Evolutionary conservation across 2,113 vertebrate genomes (phyloP), one percentile per base, ranked within the genome.

Genomic region (Antechinus stuartii): DNA sequence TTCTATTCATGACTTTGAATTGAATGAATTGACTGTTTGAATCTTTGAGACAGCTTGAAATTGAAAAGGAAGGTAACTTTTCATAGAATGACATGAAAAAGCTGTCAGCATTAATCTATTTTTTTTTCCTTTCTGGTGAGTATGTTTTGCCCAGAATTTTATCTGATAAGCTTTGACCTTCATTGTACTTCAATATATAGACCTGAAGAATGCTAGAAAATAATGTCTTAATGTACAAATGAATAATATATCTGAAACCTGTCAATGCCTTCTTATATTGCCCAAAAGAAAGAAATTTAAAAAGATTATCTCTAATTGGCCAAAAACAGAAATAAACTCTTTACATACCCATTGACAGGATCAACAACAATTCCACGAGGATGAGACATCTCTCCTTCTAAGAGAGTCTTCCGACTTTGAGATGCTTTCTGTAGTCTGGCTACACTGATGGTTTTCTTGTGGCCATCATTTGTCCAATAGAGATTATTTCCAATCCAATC

Each of bases 381-480:
- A 94, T 99, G 99, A 14, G 99, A 99, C 99, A 99, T 99, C 93
- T 99, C 99, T 95, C 99, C 99, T 89, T 99, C 99, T 97, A 99
- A 84, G 47, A 99, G 98, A 22, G 99, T 99, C 98, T 99, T 99
- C 94, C 99, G 98, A 30, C 99, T 99, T 95, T 99, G 99, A 50
- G 99, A 99, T n/a, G 99, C 99, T 97, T 98, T 99, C 96, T 99
- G 99, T 96, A 99, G 97, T 84, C 99, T 99, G 97, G 99, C 99
- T 89, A 99, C 99, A 42, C 99, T 99, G 95, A 99, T 99, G 0
- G 99, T 99, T 98, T 99, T 99, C 96, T 99, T 99, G 96, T 99
- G 99, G n/a, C 99, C 99, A 96, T 99, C 99, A 0, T 99, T 99
- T 55, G 99, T 99, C 99, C 99, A 99, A 57, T 99, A 99, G 61